These are phyloP conservation scores for Phylloscopus trochiloides DNA, from an alignment of 2,113 vertebrate genomes.

Conservation along the genomic window DNA sequence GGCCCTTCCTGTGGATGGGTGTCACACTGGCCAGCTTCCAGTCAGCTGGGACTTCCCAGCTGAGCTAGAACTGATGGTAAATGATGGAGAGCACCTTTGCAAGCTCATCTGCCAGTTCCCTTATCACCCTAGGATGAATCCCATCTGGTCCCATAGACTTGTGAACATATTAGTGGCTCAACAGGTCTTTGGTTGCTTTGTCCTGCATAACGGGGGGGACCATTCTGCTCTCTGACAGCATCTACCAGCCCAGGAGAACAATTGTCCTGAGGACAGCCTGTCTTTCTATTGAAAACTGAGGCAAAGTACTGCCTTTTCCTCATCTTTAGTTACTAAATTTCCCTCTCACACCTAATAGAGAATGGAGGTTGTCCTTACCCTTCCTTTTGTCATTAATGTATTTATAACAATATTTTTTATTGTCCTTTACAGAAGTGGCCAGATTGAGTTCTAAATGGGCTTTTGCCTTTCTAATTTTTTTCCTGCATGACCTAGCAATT, in stretches of 20 bases:
- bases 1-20: background rate
- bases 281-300: background rate
- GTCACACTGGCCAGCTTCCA: background rate
- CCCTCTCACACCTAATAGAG: no score
- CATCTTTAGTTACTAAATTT: background rate
- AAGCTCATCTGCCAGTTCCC: background rate
- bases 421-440: background rate
- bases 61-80: background rate
- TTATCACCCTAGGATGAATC: background rate
- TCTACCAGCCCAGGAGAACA: background rate
- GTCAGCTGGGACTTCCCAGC: background rate
- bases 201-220: accelerated
- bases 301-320: background rate
- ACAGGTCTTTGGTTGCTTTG: background rate
- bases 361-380: background rate
- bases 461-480: background rate
- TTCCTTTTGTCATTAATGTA: background rate
- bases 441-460: background rate
- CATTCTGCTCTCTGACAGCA: background rate
- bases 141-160: background rate
- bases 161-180: background rate
- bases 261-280: background rate
- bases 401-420: background rate
- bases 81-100: background rate
- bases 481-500: background rate